A percentile compares a stretch with the other conserved stretches of the same genome.
Conservation (phyloP, 2,888 invertebrate genomes). For the Synergus laeviventris region DNA sequence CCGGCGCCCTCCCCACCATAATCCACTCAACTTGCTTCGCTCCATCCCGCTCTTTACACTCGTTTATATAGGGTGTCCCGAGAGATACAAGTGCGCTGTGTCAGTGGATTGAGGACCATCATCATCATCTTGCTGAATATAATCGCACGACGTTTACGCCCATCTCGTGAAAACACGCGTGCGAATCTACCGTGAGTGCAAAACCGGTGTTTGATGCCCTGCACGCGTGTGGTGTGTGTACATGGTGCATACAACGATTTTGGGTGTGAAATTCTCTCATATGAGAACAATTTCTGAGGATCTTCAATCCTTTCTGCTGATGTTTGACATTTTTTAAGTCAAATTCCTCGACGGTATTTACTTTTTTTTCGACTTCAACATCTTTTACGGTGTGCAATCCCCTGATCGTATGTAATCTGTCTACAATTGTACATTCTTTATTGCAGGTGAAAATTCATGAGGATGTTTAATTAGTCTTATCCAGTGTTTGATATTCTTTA, state of each 20-base stretch:
- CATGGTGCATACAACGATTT: conserved; percentile 5
- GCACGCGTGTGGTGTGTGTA: conserved; percentile 5
- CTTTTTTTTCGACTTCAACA: too few species aligned
- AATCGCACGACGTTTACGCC: conserved; percentile 26
- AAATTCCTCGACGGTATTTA: too few species aligned
- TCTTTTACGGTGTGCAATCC: too few species aligned
- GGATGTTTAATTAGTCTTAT: background rate
- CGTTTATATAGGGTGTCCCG: conserved; percentile 31
- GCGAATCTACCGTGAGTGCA: conserved; percentile 20
- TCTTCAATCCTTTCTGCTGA: too few species aligned
- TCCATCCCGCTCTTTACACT: conserved; percentile 39
- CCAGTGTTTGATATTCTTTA: background rate
- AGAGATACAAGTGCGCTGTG: conserved; percentile 18
- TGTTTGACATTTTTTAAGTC: too few species aligned
- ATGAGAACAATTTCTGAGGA: too few species aligned
- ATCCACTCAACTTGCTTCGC: conserved; percentile 19
- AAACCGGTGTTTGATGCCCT: conserved; percentile 32
- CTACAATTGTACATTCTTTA: too few species aligned
- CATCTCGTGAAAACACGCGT: conserved; percentile 19
- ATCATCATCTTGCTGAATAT: conserved; percentile 19
- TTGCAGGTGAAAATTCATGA: too few species aligned
- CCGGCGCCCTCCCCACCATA: background rate
- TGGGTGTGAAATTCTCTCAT: conserved; percentile 1
- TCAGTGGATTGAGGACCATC: conserved; percentile 32
- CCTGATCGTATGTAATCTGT: too few species aligned